phyloP scores from a whole-genome alignment of 1,140 invertebrate species.

The Caenorhabditis elegans region WBcel235 BX284603.4:5591501-5592000 shows the following conservation, averaged over 20 bases:
- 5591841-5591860: no score
- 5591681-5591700: conserved; percentile 39
- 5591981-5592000: conserved; percentile 16
- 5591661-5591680: conserved; percentile 33
- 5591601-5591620: no score
- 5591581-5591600: not conserved
- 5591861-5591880: no score
- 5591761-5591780: not conserved
- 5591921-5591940: not conserved
- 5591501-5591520: no score
- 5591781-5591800: not conserved
- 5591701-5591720: conserved; percentile 31
- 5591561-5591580: conserved; percentile 35
- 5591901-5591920: not conserved
- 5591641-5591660: not conserved
- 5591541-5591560: not conserved
- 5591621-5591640: not conserved
- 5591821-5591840: no score
- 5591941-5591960: not conserved
- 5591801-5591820: no score
- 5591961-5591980: not conserved
- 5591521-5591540: no score
- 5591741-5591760: not conserved
- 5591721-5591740: not conserved
- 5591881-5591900: not conserved